phyloP scores from a whole-genome alignment of 2,113 vertebrate genomes.

The Turdus rufiventris region DNA sequence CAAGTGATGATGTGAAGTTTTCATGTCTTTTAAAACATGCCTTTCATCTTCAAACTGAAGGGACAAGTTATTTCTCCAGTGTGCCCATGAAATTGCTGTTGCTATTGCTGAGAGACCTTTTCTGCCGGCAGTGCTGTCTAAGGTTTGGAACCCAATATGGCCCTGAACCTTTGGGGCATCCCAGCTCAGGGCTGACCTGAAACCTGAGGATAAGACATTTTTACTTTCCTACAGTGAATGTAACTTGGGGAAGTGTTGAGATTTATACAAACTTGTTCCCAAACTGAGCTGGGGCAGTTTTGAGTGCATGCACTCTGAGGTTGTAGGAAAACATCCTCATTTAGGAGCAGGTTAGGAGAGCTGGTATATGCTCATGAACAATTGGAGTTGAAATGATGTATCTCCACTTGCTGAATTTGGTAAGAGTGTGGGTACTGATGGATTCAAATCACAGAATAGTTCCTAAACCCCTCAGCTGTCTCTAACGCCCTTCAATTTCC shows the following conservation, averaged over 20 bases:
- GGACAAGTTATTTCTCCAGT: background rate
- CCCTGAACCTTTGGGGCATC: background rate
- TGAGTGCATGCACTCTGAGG: background rate
- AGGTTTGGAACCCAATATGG: background rate
- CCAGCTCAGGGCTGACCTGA: background rate
- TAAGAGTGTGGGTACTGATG: background rate
- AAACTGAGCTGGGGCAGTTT: background rate
- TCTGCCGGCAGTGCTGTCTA: background rate
- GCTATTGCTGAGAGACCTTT: background rate
- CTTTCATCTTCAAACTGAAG: background rate
- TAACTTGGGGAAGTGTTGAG: background rate
- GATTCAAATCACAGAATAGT: background rate
- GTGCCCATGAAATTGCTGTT: background rate
- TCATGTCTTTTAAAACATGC: accelerated
- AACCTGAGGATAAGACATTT: background rate
- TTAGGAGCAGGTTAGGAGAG: background rate
- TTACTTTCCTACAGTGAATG: background rate
- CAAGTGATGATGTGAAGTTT: background rate
- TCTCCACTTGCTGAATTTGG: background rate
- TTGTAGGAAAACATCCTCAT: background rate
- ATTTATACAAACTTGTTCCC: background rate
- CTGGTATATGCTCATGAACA: accelerated
- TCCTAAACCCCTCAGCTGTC: background rate
- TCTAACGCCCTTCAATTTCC: background rate
- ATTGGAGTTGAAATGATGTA: background rate